phyloP scores from a whole-genome alignment of 2,797 vertebrate species.

The Sylvilagus floridanus region DNA sequence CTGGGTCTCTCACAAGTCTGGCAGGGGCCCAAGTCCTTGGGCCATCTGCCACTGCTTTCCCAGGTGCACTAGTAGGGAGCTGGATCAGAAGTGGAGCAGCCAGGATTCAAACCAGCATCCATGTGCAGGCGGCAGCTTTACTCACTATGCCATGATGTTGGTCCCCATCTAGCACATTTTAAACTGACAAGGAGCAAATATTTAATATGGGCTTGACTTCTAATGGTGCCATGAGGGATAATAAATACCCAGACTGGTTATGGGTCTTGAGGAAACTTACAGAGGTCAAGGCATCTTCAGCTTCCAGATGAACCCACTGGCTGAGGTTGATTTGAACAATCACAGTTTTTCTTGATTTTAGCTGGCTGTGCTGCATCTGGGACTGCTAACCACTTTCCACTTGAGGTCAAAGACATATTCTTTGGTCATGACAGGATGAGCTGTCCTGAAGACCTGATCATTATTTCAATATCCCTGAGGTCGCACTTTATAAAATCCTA shows the following conservation, averaged over 20 bases:
- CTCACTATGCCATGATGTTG: background rate
- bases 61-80: no score
- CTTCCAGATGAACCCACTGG: background rate
- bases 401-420: background rate
- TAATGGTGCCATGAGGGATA: background rate
- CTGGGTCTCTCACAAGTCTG: no score
- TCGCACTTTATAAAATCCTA: background rate
- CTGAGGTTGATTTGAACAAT: background rate
- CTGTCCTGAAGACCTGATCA: background rate
- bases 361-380: background rate
- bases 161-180: constrained; percentile 5
- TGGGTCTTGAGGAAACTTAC: background rate
- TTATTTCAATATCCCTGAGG: background rate
- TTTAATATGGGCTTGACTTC: background rate
- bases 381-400: background rate
- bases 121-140: no score
- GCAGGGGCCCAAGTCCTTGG: no score
- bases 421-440: background rate
- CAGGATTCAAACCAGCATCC: no score
- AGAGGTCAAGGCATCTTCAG: background rate
- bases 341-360: background rate
- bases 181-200: constrained; percentile 43
- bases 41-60: no score
- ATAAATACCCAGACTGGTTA: background rate
- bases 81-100: no score